Evolutionary conservation across 2,888 invertebrate species (phyloP), one percentile per base, ranked within the genome.

Genomic region (Lochmaea crataegi): DNA sequence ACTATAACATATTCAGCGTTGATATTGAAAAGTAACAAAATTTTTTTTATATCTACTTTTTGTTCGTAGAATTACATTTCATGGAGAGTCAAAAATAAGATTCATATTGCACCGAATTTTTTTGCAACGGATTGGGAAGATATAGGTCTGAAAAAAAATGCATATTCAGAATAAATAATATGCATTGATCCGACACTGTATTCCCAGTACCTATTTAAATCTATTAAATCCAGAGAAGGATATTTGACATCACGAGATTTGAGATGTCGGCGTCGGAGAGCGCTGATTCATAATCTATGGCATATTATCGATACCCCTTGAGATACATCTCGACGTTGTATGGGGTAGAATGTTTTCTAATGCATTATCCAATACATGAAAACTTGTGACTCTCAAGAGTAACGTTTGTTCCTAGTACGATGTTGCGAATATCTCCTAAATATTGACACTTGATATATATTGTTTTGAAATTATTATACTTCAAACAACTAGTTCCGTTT

Each of bases 221-320:
- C 65, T 69, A 73, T 73, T 73, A 73, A 65, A 68, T 65, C 73
- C 61, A 69, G 45, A 73, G 61, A 61, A 58, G 73, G 61, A 65
- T 64, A 56, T 65, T 65, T 69, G 68, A 65, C 68, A 68, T 51
- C 53, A 38, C n/a, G 68, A 68, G 65, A 73, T 72, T 68, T 73
- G 65, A 51, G 65, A 53, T 48, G 58, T 45, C 51, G 38, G 41
- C 32, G n/a, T 48, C 45, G 53, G 48, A 5, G 68, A 42, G 68
- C 48, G 48, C 60, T 42, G 26, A 41, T 53, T 56, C 63, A 69
- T 70, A 53, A 70, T 70, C 70, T 64, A 64, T 45, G 70, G 41
- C 63, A 22, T 70, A 70, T 41, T 60, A 64, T 70, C 64, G 64
- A 70, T 48, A 45, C 26, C 70, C 64, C 64, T 1, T 22, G 64